Evolutionary conservation across 2,797 vertebrate genomes (phyloP).

Genomic region (Rhinatrema bivittatum): DNA sequence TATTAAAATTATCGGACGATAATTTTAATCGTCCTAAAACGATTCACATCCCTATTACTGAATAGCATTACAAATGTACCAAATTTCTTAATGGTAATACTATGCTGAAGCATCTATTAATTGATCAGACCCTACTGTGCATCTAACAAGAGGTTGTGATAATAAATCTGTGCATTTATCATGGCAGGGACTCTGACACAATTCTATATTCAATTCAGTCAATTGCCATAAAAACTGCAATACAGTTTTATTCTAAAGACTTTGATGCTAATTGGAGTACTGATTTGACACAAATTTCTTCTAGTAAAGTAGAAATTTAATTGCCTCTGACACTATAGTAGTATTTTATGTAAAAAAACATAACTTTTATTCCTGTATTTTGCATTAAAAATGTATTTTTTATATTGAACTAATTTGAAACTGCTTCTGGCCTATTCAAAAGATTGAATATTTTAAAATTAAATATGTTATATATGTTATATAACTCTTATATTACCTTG

Average conservation of each 20-base stretch:
- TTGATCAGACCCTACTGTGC: background rate
- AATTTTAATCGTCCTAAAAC: no score
- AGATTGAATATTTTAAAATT: no score
- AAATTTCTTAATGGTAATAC: no score
- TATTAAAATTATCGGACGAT: no score
- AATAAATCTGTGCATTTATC: background rate
- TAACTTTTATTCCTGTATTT: constrained; percentile 9
- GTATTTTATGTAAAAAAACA: no score
- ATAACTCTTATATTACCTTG: no score
- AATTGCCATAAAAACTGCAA: background rate
- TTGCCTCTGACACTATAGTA: background rate
- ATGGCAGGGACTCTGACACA: background rate
- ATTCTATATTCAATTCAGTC: background rate
- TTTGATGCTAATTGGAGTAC: background rate
- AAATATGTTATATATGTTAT: no score
- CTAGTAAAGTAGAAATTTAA: background rate
- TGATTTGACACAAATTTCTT: background rate
- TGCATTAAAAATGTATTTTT: constrained; percentile 12
- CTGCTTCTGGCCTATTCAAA: no score
- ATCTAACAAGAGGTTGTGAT: background rate
- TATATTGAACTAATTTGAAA: constrained; percentile 4
- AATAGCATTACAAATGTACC: no score
- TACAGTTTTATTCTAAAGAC: background rate
- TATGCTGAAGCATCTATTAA: no score
- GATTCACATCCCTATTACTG: no score